phyloP scores from a whole-genome alignment of 2,888 invertebrate species.

The Bombyx huttoni region DNA sequence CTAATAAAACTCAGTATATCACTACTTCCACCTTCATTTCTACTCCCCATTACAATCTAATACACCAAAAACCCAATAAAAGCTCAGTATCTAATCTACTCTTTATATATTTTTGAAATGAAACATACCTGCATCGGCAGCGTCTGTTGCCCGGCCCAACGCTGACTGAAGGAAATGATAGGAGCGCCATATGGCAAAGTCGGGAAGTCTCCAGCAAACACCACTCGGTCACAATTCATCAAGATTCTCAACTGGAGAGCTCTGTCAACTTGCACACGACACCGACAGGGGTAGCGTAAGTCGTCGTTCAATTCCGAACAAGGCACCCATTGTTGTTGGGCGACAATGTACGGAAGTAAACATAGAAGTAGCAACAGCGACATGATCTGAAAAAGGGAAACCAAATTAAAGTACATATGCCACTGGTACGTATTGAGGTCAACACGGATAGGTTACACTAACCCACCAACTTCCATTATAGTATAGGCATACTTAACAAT shows the following conservation, averaged over 20 bases:
- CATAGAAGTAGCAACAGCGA: constrained; percentile 41
- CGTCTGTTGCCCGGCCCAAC: constrained; percentile 84
- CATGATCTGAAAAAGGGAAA: constrained; percentile 32
- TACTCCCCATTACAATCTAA: too few relatives aligned
- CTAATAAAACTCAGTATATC: too few relatives aligned
- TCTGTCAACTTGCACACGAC: constrained; percentile 64
- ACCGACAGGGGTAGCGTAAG: constrained; percentile 81
- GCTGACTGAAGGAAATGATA: constrained; percentile 84
- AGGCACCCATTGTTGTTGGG: constrained; percentile 75
- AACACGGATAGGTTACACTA: too few relatives aligned
- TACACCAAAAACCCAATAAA: too few relatives aligned
- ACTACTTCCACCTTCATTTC: too few relatives aligned
- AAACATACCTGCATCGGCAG: constrained; percentile 80
- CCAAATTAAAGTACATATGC: too few relatives aligned
- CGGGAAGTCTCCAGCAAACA: constrained; percentile 85
- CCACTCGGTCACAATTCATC: constrained; percentile 87
- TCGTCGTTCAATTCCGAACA: constrained; percentile 84
- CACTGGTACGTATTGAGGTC: too few relatives aligned
- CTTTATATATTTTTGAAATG: neutral
- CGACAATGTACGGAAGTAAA: constrained; percentile 30
- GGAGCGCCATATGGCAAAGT: constrained; percentile 84
- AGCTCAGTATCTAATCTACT: too few relatives aligned
- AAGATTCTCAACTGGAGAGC: constrained; percentile 67
- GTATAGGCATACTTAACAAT: too few relatives aligned
- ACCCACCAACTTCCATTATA: too few relatives aligned